These are phyloP conservation scores for Pemphigus obesinymphae DNA, from an alignment of 1,140 invertebrate species.

Conservation along the genomic window DNA sequence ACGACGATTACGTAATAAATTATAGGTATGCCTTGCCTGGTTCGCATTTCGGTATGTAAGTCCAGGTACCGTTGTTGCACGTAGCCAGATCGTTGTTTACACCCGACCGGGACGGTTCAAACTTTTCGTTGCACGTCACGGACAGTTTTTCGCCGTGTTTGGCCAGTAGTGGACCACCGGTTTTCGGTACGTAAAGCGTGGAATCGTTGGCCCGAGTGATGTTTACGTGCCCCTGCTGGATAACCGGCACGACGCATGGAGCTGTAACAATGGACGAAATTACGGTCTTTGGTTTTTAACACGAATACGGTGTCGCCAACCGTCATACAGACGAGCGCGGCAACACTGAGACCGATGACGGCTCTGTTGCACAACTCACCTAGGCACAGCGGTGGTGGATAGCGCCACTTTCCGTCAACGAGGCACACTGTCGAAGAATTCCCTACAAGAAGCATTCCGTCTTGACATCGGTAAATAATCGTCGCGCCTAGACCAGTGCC, in stretches of 20 bases:
- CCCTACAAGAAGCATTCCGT: constrained; percentile 86
- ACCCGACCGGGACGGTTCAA: constrained; percentile 77
- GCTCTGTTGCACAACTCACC: constrained; percentile 51
- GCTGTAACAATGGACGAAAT: constrained; percentile 54
- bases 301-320: background rate
- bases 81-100: constrained; percentile 64
- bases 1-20: background rate
- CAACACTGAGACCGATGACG: background rate
- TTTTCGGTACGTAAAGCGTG: constrained; percentile 43
- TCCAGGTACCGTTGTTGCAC: constrained; percentile 95
- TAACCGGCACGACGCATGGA: constrained; percentile 84
- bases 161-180: constrained; percentile 55
- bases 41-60: constrained; percentile 82
- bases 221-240: constrained; percentile 66
- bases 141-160: constrained; percentile 79
- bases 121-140: constrained; percentile 80
- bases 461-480: constrained; percentile 89
- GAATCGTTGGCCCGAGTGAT: constrained; percentile 42
- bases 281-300: background rate
- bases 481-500: constrained; percentile 85
- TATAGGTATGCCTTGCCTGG: constrained; percentile 56
- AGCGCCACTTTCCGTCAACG: constrained; percentile 87
- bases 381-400: constrained; percentile 81
- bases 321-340: background rate
- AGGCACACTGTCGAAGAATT: constrained; percentile 85